phyloP scores from a whole-genome alignment of 1,140 invertebrate genomes.

The Chelonus insularis region DNA sequence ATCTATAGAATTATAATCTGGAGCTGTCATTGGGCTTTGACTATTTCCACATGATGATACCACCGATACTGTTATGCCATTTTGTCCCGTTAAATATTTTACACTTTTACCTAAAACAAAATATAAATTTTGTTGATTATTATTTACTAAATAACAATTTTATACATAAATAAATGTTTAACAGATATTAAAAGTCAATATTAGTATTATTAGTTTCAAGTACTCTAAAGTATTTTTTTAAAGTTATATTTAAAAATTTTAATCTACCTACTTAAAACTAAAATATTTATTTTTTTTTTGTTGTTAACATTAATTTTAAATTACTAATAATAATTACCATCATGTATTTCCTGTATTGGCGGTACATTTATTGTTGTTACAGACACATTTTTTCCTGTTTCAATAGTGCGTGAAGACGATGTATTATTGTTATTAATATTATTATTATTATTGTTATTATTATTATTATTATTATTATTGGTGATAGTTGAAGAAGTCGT shows the following conservation, averaged over 20 bases:
- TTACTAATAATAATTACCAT: constrained; percentile 43
- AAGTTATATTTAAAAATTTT: too few relatives aligned
- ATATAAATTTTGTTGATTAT: too few relatives aligned
- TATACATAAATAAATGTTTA: too few relatives aligned
- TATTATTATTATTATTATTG: too few relatives aligned
- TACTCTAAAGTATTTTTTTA: too few relatives aligned
- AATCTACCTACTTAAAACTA: too few relatives aligned
- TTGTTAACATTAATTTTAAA: constrained; percentile 2
- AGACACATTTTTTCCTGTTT: constrained; percentile 56
- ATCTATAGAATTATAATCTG: constrained; percentile 45
- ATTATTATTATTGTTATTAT: neutral
- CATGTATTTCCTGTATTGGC: constrained; percentile 53
- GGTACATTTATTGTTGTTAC: constrained; percentile 57
- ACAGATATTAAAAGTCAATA: too few relatives aligned
- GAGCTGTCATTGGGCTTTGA: constrained; percentile 32
- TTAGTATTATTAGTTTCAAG: too few relatives aligned
- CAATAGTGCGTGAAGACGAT: constrained; percentile 38
- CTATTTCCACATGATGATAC: constrained; percentile 49
- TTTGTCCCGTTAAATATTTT: constrained; percentile 56
- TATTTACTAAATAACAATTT: too few relatives aligned
- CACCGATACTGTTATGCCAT: constrained; percentile 57
- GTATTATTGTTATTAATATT: neutral
- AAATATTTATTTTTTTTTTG: constrained; percentile 3
- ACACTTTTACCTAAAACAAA: constrained; percentile 48
- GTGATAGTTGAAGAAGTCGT: too few relatives aligned